Conservation (phyloP, 2,888 invertebrate species). For the Andrena hattorfiana region DNA sequence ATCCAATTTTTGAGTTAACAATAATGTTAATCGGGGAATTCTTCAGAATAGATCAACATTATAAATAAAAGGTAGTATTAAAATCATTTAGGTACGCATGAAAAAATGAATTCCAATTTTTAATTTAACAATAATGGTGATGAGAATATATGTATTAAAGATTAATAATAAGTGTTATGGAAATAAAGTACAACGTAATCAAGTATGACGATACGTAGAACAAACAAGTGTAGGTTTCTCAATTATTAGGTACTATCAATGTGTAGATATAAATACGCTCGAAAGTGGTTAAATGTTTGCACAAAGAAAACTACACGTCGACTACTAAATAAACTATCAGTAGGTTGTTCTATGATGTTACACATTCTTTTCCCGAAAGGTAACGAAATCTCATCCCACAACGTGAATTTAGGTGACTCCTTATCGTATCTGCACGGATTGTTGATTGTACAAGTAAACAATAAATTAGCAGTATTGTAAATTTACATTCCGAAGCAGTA, state of each 20-base stretch:
- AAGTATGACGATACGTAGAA: not conserved
- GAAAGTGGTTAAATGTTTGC: not conserved
- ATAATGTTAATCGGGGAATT: no score
- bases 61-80: no score
- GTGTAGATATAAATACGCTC: not conserved
- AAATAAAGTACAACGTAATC: no score
- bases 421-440: conserved; percentile 28
- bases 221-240: not conserved
- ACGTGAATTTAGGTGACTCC: conserved; percentile 25
- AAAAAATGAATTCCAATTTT: no score
- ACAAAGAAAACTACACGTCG: not conserved
- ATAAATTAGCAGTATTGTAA: conserved; percentile 28
- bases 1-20: no score
- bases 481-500: conserved; percentile 31
- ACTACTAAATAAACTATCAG: not conserved
- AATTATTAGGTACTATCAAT: not conserved
- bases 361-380: not conserved
- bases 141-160: no score
- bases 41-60: no score
- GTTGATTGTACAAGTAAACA: conserved; percentile 17
- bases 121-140: no score
- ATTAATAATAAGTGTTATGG: no score
- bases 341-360: not conserved
- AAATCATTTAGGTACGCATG: no score
- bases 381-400: not conserved